A percentile compares a stretch with the other conserved stretches of the same genome.
Conservation (phyloP, 2,113 vertebrate genomes). For the Gila orcuttii region DNA sequence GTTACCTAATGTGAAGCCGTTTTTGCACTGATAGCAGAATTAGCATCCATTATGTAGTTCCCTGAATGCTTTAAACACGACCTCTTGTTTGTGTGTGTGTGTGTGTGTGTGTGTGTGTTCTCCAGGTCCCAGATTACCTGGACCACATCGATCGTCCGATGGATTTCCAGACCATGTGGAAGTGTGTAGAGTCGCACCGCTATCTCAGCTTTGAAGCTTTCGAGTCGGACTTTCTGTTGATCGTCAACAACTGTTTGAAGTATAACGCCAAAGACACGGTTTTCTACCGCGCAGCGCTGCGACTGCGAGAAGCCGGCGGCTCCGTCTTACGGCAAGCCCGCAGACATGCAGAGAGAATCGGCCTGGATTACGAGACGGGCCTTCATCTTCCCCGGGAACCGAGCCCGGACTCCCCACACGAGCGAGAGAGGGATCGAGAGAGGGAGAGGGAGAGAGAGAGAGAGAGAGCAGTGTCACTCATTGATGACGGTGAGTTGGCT, state of each 20-base stretch:
- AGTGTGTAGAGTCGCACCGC: conserved; percentile 90
- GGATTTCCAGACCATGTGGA: conserved; percentile 99
- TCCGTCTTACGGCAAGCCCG: conserved; percentile 87
- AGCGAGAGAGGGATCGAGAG: conserved; percentile 69
- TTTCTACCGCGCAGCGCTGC: conserved; percentile 93
- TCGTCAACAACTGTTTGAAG: conserved; percentile 98
- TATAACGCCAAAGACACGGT: conserved; percentile 99
- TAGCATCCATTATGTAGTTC: background rate
- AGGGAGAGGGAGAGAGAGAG: conserved; percentile 68
- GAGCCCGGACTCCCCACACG: conserved; percentile 78
- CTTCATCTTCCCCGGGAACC: conserved; percentile 90
- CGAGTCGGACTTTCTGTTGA: conserved; percentile 95
- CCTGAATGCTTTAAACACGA: background rate
- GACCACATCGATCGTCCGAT: conserved; percentile 98
- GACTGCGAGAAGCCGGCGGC: conserved; percentile 90
- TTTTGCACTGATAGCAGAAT: background rate
- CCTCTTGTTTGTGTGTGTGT: background rate
- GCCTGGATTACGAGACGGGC: conserved; percentile 96
- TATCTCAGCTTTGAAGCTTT: conserved; percentile 96
- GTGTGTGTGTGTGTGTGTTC: background rate
- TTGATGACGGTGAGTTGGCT: conserved; percentile 73
- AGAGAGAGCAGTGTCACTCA: conserved; percentile 68
- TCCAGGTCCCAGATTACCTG: conserved; percentile 95
- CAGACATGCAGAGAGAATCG: conserved; percentile 92
- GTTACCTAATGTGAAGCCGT: background rate